These are phyloP conservation scores for Pyrgus malvae DNA, from an alignment of 2,888 invertebrate species.

Conservation along the genomic window DNA sequence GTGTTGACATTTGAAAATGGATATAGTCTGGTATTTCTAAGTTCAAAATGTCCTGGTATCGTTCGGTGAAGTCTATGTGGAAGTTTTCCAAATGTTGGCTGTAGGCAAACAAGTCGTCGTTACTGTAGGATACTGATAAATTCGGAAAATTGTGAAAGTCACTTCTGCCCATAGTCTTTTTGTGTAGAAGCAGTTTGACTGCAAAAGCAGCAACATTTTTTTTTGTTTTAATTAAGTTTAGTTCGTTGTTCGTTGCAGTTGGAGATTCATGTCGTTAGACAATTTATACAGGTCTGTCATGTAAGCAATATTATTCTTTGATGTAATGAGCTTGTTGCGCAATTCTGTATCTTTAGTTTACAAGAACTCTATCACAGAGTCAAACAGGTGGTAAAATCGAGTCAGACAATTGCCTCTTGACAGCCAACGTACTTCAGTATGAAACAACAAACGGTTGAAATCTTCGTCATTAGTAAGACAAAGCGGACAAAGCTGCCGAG, in stretches of 20 bases:
- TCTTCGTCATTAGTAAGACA: slow-evolving; percentile 35
- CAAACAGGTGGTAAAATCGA: slow-evolving; percentile 39
- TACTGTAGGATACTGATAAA: slow-evolving; percentile 29
- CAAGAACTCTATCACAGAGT: slow-evolving; percentile 43
- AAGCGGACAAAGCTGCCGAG: too few species aligned
- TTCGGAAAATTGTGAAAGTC: slow-evolving; percentile 34
- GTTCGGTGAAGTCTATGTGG: too few species aligned
- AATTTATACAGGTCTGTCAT: slow-evolving; percentile 44
- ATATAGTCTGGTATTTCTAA: slow-evolving; percentile 37
- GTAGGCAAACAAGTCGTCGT: neutral
- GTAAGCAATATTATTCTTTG: slow-evolving; percentile 44
- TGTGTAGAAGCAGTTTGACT: slow-evolving; percentile 36
- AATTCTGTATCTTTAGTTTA: slow-evolving; percentile 43
- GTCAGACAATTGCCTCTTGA: slow-evolving; percentile 35
- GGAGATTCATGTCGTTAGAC: slow-evolving; percentile 41
- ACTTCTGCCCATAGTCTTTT: slow-evolving; percentile 39
- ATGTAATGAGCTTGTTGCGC: slow-evolving; percentile 41
- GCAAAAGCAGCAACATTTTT: slow-evolving; percentile 40
- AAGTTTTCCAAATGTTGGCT: slow-evolving; percentile 11
- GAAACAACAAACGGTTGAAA: slow-evolving; percentile 31
- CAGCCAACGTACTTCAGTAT: slow-evolving; percentile 34
- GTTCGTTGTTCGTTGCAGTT: slow-evolving; percentile 35
- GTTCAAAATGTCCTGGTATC: too few species aligned
- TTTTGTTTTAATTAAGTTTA: slow-evolving; percentile 46
- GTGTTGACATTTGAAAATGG: slow-evolving; percentile 39